Conservation (phyloP, 2,113 vertebrate species). For the Puffinus mauretanicus region DNA sequence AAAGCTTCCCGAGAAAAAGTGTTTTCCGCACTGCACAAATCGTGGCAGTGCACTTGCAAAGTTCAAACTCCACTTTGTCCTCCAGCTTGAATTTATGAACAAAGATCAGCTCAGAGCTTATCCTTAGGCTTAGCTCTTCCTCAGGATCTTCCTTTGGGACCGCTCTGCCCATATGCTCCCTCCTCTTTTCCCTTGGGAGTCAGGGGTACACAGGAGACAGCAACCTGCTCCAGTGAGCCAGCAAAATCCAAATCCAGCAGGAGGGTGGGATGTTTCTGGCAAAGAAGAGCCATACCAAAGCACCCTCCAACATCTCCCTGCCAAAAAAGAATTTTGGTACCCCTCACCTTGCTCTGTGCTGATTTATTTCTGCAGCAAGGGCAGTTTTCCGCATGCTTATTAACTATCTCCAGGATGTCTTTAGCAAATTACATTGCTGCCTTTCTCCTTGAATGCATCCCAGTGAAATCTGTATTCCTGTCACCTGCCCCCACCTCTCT, state of each 20-base stretch:
- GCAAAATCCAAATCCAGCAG: constrained; percentile 3
- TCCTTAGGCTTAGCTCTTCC: not conserved
- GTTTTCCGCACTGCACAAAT: not conserved
- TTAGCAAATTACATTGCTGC: not conserved
- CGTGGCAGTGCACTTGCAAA: not conserved
- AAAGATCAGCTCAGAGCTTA: not conserved
- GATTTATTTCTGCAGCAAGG: constrained; percentile 16
- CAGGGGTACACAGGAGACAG: not conserved
- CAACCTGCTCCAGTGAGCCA: constrained; percentile 20
- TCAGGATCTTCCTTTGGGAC: not conserved
- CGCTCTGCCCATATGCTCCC: not conserved
- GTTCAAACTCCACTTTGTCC: not conserved
- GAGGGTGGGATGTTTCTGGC: constrained; percentile 4
- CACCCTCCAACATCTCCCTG: not conserved
- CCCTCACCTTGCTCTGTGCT: not conserved
- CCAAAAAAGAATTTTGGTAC: not conserved
- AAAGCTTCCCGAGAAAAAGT: not conserved
- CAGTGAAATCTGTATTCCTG: constrained; percentile 40
- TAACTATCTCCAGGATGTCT: constrained; percentile 10
- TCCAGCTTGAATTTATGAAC: not conserved
- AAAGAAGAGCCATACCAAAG: not conserved
- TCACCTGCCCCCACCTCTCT: constrained; percentile 37
- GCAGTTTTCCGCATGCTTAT: not conserved
- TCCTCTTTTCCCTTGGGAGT: not conserved
- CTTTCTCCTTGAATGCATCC: constrained; percentile 11